These are phyloP conservation scores for Microctonus hyperodae DNA, from an alignment of 2,888 invertebrate species.

Conservation along the genomic window DNA sequence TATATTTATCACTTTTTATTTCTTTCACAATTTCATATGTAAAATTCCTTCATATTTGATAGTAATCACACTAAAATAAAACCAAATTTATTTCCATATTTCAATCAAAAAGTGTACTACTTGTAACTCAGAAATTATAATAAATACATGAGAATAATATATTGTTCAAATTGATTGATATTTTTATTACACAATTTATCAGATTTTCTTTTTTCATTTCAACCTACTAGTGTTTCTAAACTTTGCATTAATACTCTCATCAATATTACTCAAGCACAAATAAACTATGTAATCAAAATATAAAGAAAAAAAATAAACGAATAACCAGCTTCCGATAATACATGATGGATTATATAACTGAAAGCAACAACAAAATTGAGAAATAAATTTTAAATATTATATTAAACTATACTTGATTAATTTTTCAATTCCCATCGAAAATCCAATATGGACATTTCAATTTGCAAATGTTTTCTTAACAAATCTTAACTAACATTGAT, in stretches of 20 bases:
- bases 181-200: no score
- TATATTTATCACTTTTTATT: neutral
- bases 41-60: neutral
- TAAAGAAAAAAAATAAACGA: no score
- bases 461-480: no score
- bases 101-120: neutral
- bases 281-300: no score
- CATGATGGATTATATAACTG: slow-evolving; percentile 6
- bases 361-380: no score
- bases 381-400: no score
- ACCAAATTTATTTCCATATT: neutral
- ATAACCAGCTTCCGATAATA: neutral
- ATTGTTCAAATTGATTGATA: no score
- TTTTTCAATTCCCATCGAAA: slow-evolving; percentile 5
- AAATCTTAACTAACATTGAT: no score
- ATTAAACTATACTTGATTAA: slow-evolving; percentile 21
- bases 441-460: no score
- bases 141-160: neutral
- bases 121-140: neutral
- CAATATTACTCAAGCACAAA: neutral
- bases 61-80: neutral
- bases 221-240: no score
- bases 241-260: neutral
- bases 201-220: no score
- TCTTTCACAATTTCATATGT: neutral